Evolutionary conservation across 2,113 vertebrate genomes (phyloP).

Genomic region (Heterocephalus glaber): DNA sequence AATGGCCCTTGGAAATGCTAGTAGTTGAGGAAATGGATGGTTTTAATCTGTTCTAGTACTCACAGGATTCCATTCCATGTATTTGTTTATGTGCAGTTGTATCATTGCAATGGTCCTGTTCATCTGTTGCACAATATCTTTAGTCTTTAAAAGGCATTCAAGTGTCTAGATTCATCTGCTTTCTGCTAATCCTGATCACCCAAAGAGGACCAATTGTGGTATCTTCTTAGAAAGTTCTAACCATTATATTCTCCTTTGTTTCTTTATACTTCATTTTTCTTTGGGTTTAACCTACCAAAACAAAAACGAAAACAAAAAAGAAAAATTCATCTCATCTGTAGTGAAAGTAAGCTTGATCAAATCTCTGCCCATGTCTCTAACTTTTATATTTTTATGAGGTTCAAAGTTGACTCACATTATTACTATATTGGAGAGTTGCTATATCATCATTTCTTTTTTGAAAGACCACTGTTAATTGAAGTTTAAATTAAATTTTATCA

Average conservation of each 20-base stretch:
- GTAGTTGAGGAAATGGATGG: background rate
- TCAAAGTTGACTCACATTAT: no score
- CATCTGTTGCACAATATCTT: background rate
- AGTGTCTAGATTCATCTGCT: background rate
- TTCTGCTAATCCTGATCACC: background rate
- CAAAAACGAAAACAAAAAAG: background rate
- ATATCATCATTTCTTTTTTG: background rate
- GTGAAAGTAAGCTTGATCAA: background rate
- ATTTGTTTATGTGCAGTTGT: rapidly evolving
- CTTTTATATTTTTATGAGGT: background rate
- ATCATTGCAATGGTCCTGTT: rapidly evolving
- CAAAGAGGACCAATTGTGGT: background rate
- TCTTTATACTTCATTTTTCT: background rate
- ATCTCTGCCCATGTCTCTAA: rapidly evolving
- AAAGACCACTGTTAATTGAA: background rate
- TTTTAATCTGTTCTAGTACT: background rate
- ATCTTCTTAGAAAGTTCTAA: background rate
- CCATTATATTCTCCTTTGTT: background rate
- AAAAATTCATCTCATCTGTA: background rate
- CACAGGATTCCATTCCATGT: background rate
- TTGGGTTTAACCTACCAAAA: background rate
- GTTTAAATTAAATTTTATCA: background rate
- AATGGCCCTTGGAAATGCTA: background rate
- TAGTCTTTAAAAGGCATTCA: background rate
- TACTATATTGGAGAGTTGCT: rapidly evolving